Conservation (phyloP, 2,113 vertebrate genomes). For the Damaliscus lunatus region DNA sequence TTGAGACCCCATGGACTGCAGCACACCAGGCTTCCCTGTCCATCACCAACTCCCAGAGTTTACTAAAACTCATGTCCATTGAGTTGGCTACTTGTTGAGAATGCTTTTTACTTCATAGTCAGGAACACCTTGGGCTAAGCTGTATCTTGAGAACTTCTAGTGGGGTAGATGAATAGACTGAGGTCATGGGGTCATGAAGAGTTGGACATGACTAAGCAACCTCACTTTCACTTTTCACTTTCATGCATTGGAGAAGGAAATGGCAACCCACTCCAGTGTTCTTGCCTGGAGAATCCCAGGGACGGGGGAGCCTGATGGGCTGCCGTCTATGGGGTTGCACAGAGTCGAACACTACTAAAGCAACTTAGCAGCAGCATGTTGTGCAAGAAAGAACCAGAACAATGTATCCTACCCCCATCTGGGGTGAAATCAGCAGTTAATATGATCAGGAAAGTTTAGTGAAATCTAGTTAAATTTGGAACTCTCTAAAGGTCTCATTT, state of each 20-base stretch:
- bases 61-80: neutral
- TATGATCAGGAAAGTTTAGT: neutral
- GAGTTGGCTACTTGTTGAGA: neutral
- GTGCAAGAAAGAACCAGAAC: neutral
- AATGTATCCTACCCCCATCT: neutral
- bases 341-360: no score
- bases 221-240: no score
- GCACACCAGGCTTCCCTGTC: neutral
- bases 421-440: neutral
- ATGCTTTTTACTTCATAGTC: neutral
- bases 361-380: no score
- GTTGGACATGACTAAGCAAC: accelerated
- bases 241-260: no score
- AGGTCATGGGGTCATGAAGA: no score
- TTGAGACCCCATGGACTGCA: neutral
- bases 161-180: neutral
- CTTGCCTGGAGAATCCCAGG: no score
- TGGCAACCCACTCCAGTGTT: no score
- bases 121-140: neutral
- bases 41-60: neutral
- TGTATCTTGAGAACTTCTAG: neutral
- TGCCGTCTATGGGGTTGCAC: no score
- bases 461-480: neutral
- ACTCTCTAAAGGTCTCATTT: neutral
- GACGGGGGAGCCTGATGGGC: no score